These are phyloP conservation scores for Hydractinia echinata DNA, from an alignment of 30 jellyfish, hydroid and myxozoan genomes.

Conservation along the genomic window DNA sequence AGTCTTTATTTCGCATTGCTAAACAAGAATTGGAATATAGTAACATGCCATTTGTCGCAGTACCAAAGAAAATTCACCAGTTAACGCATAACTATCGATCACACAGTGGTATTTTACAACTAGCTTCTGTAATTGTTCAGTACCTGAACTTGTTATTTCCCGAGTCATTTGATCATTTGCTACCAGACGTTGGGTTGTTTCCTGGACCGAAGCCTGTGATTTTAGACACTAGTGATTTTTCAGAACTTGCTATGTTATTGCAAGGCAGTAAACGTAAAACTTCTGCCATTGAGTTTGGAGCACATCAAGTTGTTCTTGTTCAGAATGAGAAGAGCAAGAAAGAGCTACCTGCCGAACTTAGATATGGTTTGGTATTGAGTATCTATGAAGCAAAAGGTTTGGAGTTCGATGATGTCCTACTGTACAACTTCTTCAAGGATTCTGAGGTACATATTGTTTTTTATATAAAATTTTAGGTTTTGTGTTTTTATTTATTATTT, in stretches of 20 bases:
- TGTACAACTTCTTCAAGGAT: constrained; percentile 82
- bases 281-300: constrained; percentile 87
- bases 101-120: constrained; percentile 63
- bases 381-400: constrained; percentile 87
- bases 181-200: constrained; percentile 67
- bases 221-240: constrained; percentile 53
- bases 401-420: constrained; percentile 85
- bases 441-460: constrained; percentile 59
- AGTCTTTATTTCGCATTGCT: constrained; percentile 52
- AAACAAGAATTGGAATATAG: constrained; percentile 22
- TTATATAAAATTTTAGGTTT: not conserved
- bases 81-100: constrained; percentile 80
- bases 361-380: constrained; percentile 57
- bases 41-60: constrained; percentile 29
- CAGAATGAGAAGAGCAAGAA: constrained; percentile 65
- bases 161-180: constrained; percentile 60
- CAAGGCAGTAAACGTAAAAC: constrained; percentile 67
- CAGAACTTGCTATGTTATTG: constrained; percentile 69
- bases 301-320: constrained; percentile 85
- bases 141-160: constrained; percentile 60
- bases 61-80: constrained; percentile 58
- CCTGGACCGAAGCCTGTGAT: constrained; percentile 92
- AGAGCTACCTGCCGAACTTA: constrained; percentile 63
- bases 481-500: too few relatives aligned
- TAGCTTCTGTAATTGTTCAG: constrained; percentile 60